Base-by-base conservation (phyloP, 2,888 invertebrate species). In the Embidobia sp. region DNA sequence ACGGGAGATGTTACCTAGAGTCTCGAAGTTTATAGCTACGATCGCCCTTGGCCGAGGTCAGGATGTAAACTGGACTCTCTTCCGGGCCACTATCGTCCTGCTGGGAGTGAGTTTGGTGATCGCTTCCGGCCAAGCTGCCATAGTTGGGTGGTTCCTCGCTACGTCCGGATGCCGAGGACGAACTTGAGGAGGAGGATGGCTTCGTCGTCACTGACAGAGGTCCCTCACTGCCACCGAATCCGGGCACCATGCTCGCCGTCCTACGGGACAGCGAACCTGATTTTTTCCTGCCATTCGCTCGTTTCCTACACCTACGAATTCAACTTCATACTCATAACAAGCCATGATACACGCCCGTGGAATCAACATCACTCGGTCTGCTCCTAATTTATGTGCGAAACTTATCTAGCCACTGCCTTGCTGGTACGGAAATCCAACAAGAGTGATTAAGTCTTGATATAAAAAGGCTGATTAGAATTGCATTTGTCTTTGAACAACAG, bases 21-120 rank as follows among this genome's bases (percentile, higher is more conserved):
- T 94, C 94, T 84, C 94, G 92, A 78, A 94, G 92, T 87, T 94
- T 94, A 89, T 94, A 94, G 81, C 89, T 89, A 33, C 88, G 86
- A 55, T 89, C 89, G 27, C 89, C 89, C 49, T 89, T 89, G 22
- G 89, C 86, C 53, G 89, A 88, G 15, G 88, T 87, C 18, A 88
- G 79, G 74, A 89, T 87, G 78, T 89, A 88, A 27, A 89, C 89
- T 37, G 87, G 87, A 64, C 88, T 87, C 76, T 88, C 87, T 70
- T 89, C 87, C 13, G 89, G 85, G n/a, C 88, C 87, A 77, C 90
- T 88, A 66, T 90, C 86, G 79, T 88, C 86, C 69, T 87, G 85
- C 79, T 89, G 88, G 1, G 89, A 88, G 51, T 88, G 87, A 53
- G 80, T 82, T 70, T 89, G 87, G 70, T 89, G 87, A 83, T 90